These are phyloP conservation scores for Propithecus deckenii DNA, from an alignment of 2,797 vertebrate genomes.

Conservation along the genomic window DNA sequence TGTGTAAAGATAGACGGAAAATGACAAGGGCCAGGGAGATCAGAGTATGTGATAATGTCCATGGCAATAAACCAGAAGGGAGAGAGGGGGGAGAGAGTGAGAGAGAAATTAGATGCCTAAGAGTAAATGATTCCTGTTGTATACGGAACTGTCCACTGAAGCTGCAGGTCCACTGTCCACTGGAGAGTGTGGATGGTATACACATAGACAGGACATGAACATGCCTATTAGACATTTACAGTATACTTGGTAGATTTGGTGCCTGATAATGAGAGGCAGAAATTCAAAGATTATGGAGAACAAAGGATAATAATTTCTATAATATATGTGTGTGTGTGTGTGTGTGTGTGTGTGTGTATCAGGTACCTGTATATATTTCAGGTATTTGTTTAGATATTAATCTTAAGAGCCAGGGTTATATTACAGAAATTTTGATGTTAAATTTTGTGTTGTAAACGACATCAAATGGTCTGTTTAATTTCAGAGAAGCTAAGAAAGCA, in stretches of 20 bases:
- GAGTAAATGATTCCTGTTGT: not conserved
- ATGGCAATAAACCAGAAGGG: not conserved
- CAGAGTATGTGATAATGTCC: not conserved
- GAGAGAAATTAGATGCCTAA: not conserved
- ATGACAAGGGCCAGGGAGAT: not conserved
- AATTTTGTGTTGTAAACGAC: not conserved
- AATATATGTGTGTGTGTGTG: not conserved
- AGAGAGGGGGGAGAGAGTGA: not conserved
- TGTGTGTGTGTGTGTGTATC: not conserved
- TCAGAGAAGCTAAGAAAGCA: not conserved
- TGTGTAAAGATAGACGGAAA: not conserved
- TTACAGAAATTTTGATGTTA: not conserved
- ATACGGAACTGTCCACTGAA: not conserved
- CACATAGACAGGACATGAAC: not conserved
- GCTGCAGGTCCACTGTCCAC: not conserved
- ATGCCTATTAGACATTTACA: not conserved
- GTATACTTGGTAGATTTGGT: not conserved
- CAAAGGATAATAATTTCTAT: not conserved
- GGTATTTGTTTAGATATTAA: not conserved
- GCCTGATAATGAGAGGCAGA: not conserved
- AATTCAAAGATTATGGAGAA: not conserved
- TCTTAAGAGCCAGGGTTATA: not conserved
- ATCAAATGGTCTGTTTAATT: not conserved
- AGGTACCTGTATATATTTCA: not conserved
- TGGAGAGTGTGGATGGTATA: not conserved